Evolutionary conservation across 1,140 invertebrate species (phyloP).

Genomic region (Drosophila yakuba): DNA sequence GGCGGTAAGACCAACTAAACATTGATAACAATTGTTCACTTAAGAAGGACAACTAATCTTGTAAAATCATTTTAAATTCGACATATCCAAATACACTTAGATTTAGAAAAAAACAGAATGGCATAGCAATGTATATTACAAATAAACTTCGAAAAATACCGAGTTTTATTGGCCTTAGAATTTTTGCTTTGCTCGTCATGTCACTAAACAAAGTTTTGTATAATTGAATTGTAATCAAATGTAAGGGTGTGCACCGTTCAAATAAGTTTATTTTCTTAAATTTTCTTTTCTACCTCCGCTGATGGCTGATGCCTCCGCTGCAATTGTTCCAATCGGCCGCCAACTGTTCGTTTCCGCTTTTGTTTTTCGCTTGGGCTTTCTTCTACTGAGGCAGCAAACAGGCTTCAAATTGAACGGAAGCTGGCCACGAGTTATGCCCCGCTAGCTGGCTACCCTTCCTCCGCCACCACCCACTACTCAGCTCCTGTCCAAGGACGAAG

Average conservation of each 20-base stretch:
- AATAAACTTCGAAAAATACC: too few relatives aligned
- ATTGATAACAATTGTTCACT: too few relatives aligned
- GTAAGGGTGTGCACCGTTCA: not conserved
- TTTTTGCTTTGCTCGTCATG: too few relatives aligned
- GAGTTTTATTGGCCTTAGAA: too few relatives aligned
- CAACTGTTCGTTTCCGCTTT: constrained; percentile 79
- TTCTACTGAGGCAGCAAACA: constrained; percentile 75
- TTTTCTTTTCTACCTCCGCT: constrained; percentile 8
- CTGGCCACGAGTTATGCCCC: constrained; percentile 73
- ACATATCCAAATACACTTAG: too few relatives aligned
- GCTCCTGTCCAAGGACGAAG: constrained; percentile 52
- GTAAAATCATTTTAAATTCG: too few relatives aligned
- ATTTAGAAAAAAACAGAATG: too few relatives aligned
- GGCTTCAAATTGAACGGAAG: constrained; percentile 82
- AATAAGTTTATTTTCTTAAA: not conserved
- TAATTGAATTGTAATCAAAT: not conserved
- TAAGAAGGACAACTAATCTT: too few relatives aligned
- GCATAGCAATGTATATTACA: too few relatives aligned
- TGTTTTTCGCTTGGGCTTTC: constrained; percentile 67
- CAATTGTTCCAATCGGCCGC: constrained; percentile 79
- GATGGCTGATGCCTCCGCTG: constrained; percentile 46
- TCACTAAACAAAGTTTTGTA: too few relatives aligned
- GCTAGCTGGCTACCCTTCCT: constrained; percentile 32
- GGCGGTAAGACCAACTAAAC: too few relatives aligned
- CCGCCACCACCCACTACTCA: constrained; percentile 13